These are phyloP conservation scores for Pandemis cinnamomeana DNA, from an alignment of 2,888 invertebrate genomes.

Conservation along the genomic window DNA sequence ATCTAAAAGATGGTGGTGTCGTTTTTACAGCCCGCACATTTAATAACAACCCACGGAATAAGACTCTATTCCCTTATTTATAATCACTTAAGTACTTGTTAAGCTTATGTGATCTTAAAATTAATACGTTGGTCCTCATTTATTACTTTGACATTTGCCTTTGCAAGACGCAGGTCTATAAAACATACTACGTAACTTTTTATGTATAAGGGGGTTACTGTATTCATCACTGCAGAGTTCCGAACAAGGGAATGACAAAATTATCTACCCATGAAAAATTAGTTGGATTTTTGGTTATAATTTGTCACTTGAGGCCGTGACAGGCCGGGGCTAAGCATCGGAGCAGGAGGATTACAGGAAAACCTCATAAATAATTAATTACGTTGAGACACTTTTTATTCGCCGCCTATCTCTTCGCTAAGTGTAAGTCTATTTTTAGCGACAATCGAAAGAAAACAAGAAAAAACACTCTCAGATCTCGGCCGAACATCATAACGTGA, in stretches of 20 bases:
- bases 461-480: conserved; percentile 58
- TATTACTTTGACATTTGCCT: no score
- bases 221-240: conserved; percentile 21
- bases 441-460: conserved; percentile 59
- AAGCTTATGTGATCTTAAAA: no score
- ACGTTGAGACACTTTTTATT: conserved; percentile 68
- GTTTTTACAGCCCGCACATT: not conserved
- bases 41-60: not conserved
- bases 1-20: not conserved
- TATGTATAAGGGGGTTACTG: not conserved
- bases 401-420: conserved; percentile 53
- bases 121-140: no score
- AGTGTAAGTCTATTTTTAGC: conserved; percentile 64
- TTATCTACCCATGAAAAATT: conserved; percentile 56
- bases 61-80: not conserved
- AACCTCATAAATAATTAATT: conserved; percentile 82
- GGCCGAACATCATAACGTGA: conserved; percentile 13
- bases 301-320: conserved; percentile 78
- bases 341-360: conserved; percentile 67
- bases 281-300: conserved; percentile 66
- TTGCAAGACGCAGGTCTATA: no score
- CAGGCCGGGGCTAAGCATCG: conserved; percentile 67
- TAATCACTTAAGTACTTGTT: no score
- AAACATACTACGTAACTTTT: no score
- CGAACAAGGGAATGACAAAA: conserved; percentile 46